Percentiles rank a stretch among this genome's conserved stretches.
Conservation (phyloP, 35 echinoderm and acorn worm species). For the Patiria miniata region DNA sequence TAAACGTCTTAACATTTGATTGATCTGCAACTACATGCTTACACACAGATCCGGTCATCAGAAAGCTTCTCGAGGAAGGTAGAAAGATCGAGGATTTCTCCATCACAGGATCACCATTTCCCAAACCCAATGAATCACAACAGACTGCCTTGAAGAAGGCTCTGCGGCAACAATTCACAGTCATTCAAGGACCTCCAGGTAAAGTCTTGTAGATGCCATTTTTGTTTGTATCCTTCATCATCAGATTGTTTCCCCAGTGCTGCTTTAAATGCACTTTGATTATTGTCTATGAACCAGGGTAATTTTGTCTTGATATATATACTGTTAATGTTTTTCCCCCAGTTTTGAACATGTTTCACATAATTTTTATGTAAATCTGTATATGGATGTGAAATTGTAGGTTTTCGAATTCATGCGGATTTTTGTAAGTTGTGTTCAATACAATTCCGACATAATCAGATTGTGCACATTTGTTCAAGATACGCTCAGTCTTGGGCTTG, state of each 20-base stretch:
- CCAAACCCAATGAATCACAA: conserved; percentile 13
- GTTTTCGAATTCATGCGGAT: too few relatives aligned
- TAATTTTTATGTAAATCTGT: too few relatives aligned
- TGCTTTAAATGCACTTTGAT: not conserved
- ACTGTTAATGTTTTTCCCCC: too few relatives aligned
- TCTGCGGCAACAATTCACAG: conserved; percentile 32
- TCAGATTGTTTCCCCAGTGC: not conserved
- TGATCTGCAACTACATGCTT: too few relatives aligned
- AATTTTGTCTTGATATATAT: too few relatives aligned
- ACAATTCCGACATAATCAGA: too few relatives aligned
- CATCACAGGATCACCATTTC: conserved; percentile 33
- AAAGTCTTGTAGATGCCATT: not conserved
- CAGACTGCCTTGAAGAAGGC: conserved; percentile 26
- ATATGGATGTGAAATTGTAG: too few relatives aligned
- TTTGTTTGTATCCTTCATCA: not conserved
- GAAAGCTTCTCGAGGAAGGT: not conserved
- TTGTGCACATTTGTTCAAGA: too few relatives aligned
- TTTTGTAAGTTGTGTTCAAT: too few relatives aligned
- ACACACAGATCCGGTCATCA: not conserved
- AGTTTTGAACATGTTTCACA: too few relatives aligned
- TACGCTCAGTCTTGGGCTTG: too few relatives aligned
- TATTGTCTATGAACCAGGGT: not conserved
- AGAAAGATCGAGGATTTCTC: not conserved
- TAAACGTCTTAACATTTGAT: too few relatives aligned
- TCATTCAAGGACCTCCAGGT: conserved; percentile 70